phyloP scores from a whole-genome alignment of 2,888 invertebrate species.

The Drosophila pseudotalamancana region DNA sequence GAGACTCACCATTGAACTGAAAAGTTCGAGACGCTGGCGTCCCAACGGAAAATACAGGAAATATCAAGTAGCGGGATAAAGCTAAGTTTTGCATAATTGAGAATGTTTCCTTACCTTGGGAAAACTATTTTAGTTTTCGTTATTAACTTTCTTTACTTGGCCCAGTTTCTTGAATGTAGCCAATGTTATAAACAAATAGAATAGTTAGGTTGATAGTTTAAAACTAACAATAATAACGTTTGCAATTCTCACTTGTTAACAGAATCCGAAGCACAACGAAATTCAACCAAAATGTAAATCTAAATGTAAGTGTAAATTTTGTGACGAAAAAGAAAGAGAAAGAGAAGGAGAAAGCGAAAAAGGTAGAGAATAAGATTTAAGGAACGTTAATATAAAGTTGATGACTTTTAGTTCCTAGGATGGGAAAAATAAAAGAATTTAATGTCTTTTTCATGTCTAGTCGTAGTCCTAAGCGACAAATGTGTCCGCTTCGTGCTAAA shows the following conservation, averaged over 20 bases:
- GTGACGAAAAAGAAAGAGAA: too few relatives aligned
- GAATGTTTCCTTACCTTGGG: too few relatives aligned
- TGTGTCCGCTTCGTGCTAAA: constrained; percentile 49
- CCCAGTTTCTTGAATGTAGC: not conserved
- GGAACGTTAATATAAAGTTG: constrained; percentile 17
- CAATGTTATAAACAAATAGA: too few relatives aligned
- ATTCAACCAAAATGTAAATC: not conserved
- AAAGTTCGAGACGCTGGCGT: constrained; percentile 1
- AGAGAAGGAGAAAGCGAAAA: too few relatives aligned
- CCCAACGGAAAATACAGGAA: constrained; percentile 66
- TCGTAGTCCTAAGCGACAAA: constrained; percentile 34
- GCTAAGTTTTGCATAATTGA: constrained; percentile 18
- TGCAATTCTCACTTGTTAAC: too few relatives aligned
- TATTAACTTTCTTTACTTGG: too few relatives aligned
- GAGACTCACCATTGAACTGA: constrained; percentile 62
- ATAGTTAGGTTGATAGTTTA: too few relatives aligned
- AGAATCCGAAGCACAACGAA: not conserved
- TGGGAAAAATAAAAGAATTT: constrained; percentile 14
- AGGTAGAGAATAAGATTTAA: constrained; percentile 7
- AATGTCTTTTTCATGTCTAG: constrained; percentile 52
- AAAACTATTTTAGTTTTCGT: too few relatives aligned
- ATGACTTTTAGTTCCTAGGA: constrained; percentile 16
- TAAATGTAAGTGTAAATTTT: too few relatives aligned
- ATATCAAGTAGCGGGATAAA: constrained; percentile 15
- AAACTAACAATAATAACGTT: too few relatives aligned